Conservation (phyloP, 2,797 vertebrate genomes). For the Amblyraja radiata region DNA sequence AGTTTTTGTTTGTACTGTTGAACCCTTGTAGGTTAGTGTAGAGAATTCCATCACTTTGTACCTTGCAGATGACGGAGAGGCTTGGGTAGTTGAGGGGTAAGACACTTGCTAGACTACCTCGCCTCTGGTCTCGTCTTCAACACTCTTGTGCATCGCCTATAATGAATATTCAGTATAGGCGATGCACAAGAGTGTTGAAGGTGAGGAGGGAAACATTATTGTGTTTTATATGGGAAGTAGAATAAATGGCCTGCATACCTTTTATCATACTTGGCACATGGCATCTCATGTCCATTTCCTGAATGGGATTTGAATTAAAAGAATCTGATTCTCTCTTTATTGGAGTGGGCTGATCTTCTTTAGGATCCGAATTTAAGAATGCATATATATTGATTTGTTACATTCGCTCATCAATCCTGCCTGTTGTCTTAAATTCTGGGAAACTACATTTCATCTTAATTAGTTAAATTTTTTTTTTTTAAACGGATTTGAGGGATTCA, state of each 20-base stretch:
- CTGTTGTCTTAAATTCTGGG: not conserved
- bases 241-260: not conserved
- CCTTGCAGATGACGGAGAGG: not conserved
- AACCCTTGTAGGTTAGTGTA: not conserved
- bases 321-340: not conserved
- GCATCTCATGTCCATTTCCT: not conserved
- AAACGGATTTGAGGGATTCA: not conserved
- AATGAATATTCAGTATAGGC: no score
- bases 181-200: not conserved
- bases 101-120: not conserved
- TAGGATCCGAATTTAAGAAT: not conserved
- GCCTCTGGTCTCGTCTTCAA: not conserved
- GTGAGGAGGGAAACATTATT: not conserved
- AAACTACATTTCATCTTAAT: not conserved
- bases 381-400: not conserved
- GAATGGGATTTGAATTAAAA: not conserved
- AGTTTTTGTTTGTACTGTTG: not conserved
- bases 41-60: not conserved
- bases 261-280: no score
- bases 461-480: not conserved
- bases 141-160: not conserved
- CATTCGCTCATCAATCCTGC: not conserved
- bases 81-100: not conserved
- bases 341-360: not conserved
- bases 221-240: not conserved